phyloP scores from a whole-genome alignment of 2,888 invertebrate species.

The Nezara viridula region DNA sequence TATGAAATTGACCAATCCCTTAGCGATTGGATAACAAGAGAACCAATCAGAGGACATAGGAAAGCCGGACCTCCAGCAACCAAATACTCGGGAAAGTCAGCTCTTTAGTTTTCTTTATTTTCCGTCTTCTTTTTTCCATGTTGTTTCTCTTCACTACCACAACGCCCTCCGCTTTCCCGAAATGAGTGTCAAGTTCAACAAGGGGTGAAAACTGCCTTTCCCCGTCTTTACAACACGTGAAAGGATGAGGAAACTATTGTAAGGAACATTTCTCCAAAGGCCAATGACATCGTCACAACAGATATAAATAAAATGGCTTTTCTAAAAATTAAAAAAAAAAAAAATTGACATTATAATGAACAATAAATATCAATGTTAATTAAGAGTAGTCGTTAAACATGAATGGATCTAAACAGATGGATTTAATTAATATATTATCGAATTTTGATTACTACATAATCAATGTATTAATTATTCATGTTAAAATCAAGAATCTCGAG shows the following conservation, averaged over 20 bases:
- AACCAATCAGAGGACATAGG: not conserved
- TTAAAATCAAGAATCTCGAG: too few species aligned
- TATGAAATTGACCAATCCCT: not conserved
- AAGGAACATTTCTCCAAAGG: conserved; percentile 19
- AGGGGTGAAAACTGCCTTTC: conserved; percentile 47
- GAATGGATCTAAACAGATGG: too few species aligned
- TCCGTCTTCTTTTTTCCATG: conserved; percentile 37
- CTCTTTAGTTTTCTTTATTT: conserved; percentile 45
- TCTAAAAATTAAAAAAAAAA: too few species aligned
- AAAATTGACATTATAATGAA: not conserved
- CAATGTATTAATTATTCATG: too few species aligned
- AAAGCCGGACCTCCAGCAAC: conserved; percentile 19
- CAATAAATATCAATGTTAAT: not conserved
- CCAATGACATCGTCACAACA: conserved; percentile 12
- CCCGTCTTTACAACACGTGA: conserved; percentile 41
- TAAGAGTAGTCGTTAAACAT: not conserved
- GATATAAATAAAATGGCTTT: not conserved
- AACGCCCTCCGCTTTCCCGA: conserved; percentile 43
- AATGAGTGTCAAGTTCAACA: conserved; percentile 48
- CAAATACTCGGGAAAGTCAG: conserved; percentile 38
- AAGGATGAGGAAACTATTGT: conserved; percentile 43
- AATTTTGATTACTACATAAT: too few species aligned
- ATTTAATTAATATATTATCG: too few species aligned
- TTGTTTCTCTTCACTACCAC: conserved; percentile 44
- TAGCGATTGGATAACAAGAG: not conserved